A percentile compares a stretch with the other conserved stretches of the same genome.
These are phyloP conservation scores for Hirundichthys speculiger DNA, from an alignment of 2,113 vertebrate species.

Conservation along the genomic window DNA sequence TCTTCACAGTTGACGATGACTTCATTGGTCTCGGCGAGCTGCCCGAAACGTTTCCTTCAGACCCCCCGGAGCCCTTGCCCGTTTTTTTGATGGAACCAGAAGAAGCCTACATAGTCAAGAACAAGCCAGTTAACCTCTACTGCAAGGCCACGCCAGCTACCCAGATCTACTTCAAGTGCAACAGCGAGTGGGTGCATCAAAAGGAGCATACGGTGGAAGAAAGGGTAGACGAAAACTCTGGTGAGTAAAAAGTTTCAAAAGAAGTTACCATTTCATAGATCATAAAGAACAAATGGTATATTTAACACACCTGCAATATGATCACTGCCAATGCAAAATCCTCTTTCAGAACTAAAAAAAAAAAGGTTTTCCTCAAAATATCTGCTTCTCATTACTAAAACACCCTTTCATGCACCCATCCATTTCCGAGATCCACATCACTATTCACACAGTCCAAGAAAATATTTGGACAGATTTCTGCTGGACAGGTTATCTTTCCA, in stretches of 20 bases:
- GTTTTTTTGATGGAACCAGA: slow-evolving; percentile 96
- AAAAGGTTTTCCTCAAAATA: not conserved
- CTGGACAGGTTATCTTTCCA: too few species aligned
- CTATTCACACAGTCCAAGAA: too few species aligned
- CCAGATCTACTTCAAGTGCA: slow-evolving; percentile 99
- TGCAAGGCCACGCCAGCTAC: slow-evolving; percentile 97
- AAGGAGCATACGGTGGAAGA: slow-evolving; percentile 97
- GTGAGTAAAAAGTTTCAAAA: slow-evolving; percentile 78
- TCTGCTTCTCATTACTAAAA: not conserved
- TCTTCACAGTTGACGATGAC: slow-evolving; percentile 87
- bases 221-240: slow-evolving; percentile 94
- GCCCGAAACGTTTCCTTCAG: slow-evolving; percentile 96
- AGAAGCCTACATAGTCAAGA: slow-evolving; percentile 98
- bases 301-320: not conserved
- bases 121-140: slow-evolving; percentile 95
- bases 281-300: not conserved
- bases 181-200: slow-evolving; percentile 99
- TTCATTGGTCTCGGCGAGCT: slow-evolving; percentile 91
- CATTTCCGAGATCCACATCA: not conserved
- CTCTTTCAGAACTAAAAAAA: not conserved
- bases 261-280: not conserved
- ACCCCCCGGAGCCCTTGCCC: slow-evolving; percentile 94
- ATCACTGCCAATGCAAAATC: not conserved
- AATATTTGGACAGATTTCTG: too few species aligned
- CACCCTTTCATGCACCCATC: not conserved